These are phyloP conservation scores for Pipistrellus kuhlii DNA, from an alignment of 2,797 vertebrate genomes.

Conservation along the genomic window DNA sequence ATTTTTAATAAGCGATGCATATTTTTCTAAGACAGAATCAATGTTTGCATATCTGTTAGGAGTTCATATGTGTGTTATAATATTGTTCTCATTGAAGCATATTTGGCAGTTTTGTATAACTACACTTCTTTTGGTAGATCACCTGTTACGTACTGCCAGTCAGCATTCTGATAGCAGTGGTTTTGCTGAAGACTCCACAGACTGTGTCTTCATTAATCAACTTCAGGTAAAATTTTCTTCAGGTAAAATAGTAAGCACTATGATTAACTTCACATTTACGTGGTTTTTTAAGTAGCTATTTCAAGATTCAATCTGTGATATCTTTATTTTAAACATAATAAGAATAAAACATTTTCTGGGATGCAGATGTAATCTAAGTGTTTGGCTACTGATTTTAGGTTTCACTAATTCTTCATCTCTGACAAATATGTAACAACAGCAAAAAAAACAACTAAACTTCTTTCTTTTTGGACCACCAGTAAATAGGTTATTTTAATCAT, in stretches of 20 bases:
- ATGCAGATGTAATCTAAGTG: not conserved
- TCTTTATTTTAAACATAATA: constrained; percentile 36
- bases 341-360: constrained; percentile 62
- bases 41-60: not conserved
- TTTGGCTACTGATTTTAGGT: constrained; percentile 29
- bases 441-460: not conserved
- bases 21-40: constrained; percentile 6
- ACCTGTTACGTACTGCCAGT: constrained; percentile 92
- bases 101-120: not conserved
- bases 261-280: not conserved
- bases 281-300: constrained; percentile 15
- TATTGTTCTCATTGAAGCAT: not conserved
- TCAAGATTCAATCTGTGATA: constrained; percentile 13
- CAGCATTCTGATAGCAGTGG: constrained; percentile 99
- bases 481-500: constrained; percentile 36
- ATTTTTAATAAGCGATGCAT: not conserved
- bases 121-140: constrained; percentile 86
- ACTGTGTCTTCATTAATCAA: constrained; percentile 89
- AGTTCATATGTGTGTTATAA: not conserved
- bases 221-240: constrained; percentile 90
- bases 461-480: constrained; percentile 43
- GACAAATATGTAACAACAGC: constrained; percentile 4
- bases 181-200: constrained; percentile 95
- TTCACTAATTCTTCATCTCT: constrained; percentile 54
- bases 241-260: fast-evolving